A percentile compares a stretch with the other conserved stretches of the same genome.
phyloP scores from a whole-genome alignment of 2,797 vertebrate genomes.

The Sebastes goodei region DNA sequence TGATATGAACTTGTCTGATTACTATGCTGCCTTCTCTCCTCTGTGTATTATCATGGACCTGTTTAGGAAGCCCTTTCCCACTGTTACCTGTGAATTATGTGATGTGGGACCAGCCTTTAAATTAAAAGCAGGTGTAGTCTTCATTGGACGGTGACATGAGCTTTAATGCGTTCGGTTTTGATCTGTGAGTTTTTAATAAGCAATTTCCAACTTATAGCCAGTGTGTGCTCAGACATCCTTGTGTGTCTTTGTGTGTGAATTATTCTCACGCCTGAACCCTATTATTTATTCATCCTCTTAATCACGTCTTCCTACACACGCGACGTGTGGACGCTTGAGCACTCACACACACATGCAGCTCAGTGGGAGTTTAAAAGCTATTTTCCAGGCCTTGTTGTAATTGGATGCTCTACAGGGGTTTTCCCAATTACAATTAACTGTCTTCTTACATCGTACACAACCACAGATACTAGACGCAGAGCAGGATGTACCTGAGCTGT shows the following conservation, averaged over 20 bases:
- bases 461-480: neutral
- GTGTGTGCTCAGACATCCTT: neutral
- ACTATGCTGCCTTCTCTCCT: accelerated
- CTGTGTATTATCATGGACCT: neutral
- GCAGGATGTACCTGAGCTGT: neutral
- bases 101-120: neutral
- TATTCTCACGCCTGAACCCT: constrained; percentile 12
- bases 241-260: neutral
- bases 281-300: constrained; percentile 47
- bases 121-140: neutral
- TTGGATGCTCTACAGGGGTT: constrained; percentile 46
- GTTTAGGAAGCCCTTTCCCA: neutral
- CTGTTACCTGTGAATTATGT: neutral
- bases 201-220: constrained; percentile 5
- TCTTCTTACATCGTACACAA: neutral
- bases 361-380: constrained; percentile 53
- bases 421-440: constrained; percentile 46
- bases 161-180: neutral
- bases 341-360: constrained; percentile 7
- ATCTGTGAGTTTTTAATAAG: constrained; percentile 18
- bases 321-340: neutral
- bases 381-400: constrained; percentile 48
- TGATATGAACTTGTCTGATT: neutral
- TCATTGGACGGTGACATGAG: neutral
- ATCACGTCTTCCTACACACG: constrained; percentile 23